Conservation (phyloP, 2,113 vertebrate genomes). For the Anoura caudifer region DNA sequence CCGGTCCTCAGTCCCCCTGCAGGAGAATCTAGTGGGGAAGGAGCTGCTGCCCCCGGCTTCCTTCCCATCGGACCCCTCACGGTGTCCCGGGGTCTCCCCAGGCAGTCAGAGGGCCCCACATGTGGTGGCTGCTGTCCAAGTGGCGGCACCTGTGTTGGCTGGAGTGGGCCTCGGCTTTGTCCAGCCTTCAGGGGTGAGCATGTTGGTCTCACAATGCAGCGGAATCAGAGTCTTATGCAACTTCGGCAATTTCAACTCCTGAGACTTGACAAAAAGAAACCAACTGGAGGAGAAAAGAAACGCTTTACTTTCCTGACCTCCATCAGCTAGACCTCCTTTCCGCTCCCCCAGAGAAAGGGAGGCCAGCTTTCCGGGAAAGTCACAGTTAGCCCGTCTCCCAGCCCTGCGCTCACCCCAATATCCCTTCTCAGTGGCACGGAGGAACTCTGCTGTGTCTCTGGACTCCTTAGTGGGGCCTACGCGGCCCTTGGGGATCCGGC, state of each 20-base stretch:
- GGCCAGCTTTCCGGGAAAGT: not conserved
- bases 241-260: not conserved
- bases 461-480: not conserved
- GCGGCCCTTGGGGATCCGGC: not conserved
- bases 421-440: not conserved
- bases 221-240: fast-evolving
- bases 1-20: not conserved
- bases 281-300: not conserved
- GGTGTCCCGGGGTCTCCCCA: not conserved
- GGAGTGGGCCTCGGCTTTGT: not conserved
- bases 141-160: fast-evolving
- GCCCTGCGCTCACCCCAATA: no score
- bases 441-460: not conserved
- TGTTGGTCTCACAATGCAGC: fast-evolving
- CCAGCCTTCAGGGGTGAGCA: not conserved
- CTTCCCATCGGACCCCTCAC: not conserved
- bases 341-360: not conserved
- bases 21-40: not conserved
- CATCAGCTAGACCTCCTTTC: not conserved
- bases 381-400: fast-evolving
- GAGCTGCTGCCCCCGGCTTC: fast-evolving
- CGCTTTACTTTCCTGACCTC: not conserved
- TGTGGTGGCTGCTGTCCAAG: fast-evolving
- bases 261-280: not conserved
- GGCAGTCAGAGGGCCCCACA: not conserved